Conservation (phyloP, 2,797 vertebrate species). For the Sarcoramphus papa region DNA sequence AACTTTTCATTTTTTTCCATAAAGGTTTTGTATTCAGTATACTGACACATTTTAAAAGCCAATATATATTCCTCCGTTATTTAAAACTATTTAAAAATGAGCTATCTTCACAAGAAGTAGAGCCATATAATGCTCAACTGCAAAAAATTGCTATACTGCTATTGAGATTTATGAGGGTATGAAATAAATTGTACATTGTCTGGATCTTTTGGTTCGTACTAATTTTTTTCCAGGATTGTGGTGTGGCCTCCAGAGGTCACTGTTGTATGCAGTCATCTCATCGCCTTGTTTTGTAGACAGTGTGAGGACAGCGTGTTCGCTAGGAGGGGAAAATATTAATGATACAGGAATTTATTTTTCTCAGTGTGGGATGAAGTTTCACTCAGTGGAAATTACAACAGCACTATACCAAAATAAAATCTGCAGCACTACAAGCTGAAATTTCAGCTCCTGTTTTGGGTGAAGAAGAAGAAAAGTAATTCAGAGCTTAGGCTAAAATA, state of each 20-base stretch:
- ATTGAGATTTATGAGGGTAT: neutral
- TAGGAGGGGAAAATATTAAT: conserved; percentile 28
- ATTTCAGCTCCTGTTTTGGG: conserved; percentile 9
- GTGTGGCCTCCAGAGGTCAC: conserved; percentile 48
- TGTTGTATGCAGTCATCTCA: neutral
- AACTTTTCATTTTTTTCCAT: neutral
- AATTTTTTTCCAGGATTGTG: neutral
- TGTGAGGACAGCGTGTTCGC: neutral
- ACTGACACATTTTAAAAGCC: neutral
- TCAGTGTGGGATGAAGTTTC: conserved; percentile 1
- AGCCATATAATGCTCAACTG: neutral
- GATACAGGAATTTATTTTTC: conserved; percentile 22
- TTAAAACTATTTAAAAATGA: neutral
- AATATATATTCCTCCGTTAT: neutral
- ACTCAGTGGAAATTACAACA: conserved; percentile 35
- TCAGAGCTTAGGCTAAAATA: neutral
- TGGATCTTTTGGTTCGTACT: neutral
- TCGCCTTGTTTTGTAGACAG: neutral
- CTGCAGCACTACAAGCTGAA: neutral
- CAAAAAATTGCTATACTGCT: neutral
- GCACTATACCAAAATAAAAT: conserved; percentile 4
- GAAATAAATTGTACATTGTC: neutral
- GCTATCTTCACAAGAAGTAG: neutral
- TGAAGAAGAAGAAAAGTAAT: neutral
- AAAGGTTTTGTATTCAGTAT: neutral